These are phyloP conservation scores for Mustela nigripes DNA, from an alignment of 2,113 vertebrate genomes.

Conservation along the genomic window DNA sequence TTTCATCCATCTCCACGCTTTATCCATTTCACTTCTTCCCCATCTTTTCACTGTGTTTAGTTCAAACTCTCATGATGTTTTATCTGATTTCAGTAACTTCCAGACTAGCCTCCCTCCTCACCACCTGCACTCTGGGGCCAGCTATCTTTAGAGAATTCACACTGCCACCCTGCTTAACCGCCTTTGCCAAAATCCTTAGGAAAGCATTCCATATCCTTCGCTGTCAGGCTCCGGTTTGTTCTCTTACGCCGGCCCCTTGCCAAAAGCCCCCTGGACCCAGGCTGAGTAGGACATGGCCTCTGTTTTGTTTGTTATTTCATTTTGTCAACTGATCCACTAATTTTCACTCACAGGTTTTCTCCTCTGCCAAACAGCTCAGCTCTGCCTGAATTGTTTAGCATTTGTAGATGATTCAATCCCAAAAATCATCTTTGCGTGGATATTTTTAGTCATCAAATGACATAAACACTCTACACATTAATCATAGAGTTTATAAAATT, in stretches of 20 bases:
- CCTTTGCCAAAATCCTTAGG: background rate
- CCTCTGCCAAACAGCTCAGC: conserved; percentile 29
- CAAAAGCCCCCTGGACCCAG: background rate
- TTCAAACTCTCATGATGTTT: background rate
- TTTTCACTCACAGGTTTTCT: background rate
- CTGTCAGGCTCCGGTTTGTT: background rate
- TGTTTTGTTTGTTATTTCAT: conserved; percentile 34
- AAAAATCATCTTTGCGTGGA: conserved; percentile 45
- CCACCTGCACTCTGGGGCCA: background rate
- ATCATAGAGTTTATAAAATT: conserved; percentile 66
- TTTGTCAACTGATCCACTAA: conserved; percentile 20
- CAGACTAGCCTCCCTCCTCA: background rate
- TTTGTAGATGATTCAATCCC: conserved; percentile 53
- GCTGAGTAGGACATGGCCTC: background rate
- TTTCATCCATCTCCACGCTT: background rate
- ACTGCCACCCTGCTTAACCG: background rate
- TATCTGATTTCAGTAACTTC: background rate
- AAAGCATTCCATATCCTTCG: background rate
- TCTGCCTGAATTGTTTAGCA: conserved; percentile 56
- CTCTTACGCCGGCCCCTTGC: background rate
- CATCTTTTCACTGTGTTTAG: background rate
- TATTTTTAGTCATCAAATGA: conserved; percentile 71
- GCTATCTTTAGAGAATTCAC: conserved; percentile 15
- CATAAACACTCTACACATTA: conserved; percentile 51
- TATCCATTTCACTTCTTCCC: background rate